Base-by-base conservation (phyloP, 2,113 vertebrate species). In the Triplophysa dalaica region DNA sequence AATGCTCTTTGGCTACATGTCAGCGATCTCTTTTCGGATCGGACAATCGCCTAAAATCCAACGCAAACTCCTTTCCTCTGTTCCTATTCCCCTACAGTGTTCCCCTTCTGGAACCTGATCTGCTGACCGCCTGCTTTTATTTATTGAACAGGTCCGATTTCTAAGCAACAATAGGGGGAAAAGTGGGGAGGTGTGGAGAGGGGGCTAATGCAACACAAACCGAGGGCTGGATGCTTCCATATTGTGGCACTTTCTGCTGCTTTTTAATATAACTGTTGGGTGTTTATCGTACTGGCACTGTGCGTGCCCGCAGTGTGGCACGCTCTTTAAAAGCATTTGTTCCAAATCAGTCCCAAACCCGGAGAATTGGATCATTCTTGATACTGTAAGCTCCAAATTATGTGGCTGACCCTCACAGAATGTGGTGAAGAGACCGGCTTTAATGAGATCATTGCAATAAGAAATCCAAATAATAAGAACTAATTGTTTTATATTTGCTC, bases 71-170 rank as follows among this genome's bases (percentile, higher is more conserved):
- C 2, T 68, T 45, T 50, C 8, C 54, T 19, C 29, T 65, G 80
- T 58, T 54, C 16, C 66, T 17, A 29, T 68, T 66, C 45, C 43
- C 38, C 16, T 45, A 22, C 43, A 70, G 45, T 58, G 17, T 29
- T 60, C 11, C 66, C 62, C 67, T 24, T 79, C 77, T 84, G 81
- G 85, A 87, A 86, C 79, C 63, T 17, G 64, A 89, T 90, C 82
- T 91, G 89, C 90, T 91, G 90, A 91, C 91, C 56, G 83, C 4
- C 83, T 81, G 78, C 61, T 82, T 86, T 89, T 85, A 86, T 85
- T 84, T 85, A 88, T 82, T 88, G 73, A 86, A 83, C 77, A 50
- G 29, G 38, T 76, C 82, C 81, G 78, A 87, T 83, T 79, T 85
- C 81, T 84, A 79, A 81, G 84, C 84, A 87, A 91, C 90, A 92